Base-by-base conservation (phyloP, 2,888 invertebrate genomes). In the Agonopterix heracliana region DNA sequence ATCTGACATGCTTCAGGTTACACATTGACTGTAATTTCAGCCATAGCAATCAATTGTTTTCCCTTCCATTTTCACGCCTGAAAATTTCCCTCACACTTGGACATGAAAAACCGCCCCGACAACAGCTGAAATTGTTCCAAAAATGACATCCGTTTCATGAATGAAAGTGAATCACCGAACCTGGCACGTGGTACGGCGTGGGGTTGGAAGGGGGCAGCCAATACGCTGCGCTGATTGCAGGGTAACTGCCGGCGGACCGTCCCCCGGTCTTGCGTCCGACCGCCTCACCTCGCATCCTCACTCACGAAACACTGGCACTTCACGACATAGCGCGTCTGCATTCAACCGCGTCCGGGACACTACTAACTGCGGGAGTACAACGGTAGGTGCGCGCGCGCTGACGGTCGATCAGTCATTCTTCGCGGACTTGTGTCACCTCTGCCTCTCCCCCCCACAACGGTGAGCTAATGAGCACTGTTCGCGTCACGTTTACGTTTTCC, bases 151-250 rank as follows among this genome's bases (percentile, higher is more conserved):
- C 5, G 26, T 26, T 26, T 26, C 26, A 26, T 26, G 26, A 26
- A 26, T 26, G 26, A 26, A 26, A 26, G 26, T 26, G 26, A 26
- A 26, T 26, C 26, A 26, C 26, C 81, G 74, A 92, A 95, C 95
- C 95, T 95, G 95, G 95, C 82, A 94, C 90, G 80, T 94, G 92
- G 89, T 95, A 95, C 71, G 94, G 95, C 75, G 93, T 93, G 66
- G 93, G 93, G 83, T 92, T 93, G 59, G 94, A 91, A 70, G 94
- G 93, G 60, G 95, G 94, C 71, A 94, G 92, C 95, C 95, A 95
- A 87, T 95, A 95, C 76, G 94, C 93, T 78, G 94, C 92, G 82
- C 93, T 93, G 90, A 95, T 95, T 67, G 94, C 91, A 77, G 95
- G 95, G 89, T 95, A 95, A 84, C 82, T 89, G 75, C 71, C 73